Evolutionary conservation across 2,797 vertebrate species (phyloP), one percentile per base, ranked within the genome.

Genomic region (Xenops minutus): DNA sequence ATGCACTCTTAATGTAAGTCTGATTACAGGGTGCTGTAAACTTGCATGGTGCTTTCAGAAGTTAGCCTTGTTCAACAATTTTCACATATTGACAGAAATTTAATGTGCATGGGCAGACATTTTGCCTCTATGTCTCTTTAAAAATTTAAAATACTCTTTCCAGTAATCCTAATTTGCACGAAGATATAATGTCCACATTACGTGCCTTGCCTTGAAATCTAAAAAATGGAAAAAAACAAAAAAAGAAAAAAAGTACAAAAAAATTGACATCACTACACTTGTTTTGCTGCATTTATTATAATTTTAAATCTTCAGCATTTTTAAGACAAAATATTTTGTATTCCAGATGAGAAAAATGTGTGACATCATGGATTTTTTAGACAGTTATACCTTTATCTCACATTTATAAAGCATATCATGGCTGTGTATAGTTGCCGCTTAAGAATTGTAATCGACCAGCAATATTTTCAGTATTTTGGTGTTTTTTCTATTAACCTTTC

Each of bases 141-240:
- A 98, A 98, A 98, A 98, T 95, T 98, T 97, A 97, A 97, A 98
- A 95, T 98, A 99, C 98, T 99, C 98, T 99, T 98, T 99, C 98
- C 98, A 98, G 98, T 99, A 99, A 99, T 99, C 98, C 98, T 99
- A 98, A 99, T 99, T 99, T 99, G 99, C 99, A 99, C 99, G 99
- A 99, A 99, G 98, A 98, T 99, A 99, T 99, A 99, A 99, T 98
- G 99, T 99, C 99, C 99, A 99, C 99, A 98, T 99, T 98, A 99
- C 99, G 99, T 99, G 99, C 99, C 99, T 99, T 99, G 99, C 99
- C 99, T 99, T 99, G 98, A 98, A 99, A 98, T 99, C 98, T 99
- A 98, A 98, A 98, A 97, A 96, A 98, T 58, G 88, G 90, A 90
- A 97, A 97, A 98, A 96, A 97, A 98, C 81, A 88, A 92, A 66